phyloP scores from a whole-genome alignment of 2,113 vertebrate genomes.

The Pelecanus crispus region DNA sequence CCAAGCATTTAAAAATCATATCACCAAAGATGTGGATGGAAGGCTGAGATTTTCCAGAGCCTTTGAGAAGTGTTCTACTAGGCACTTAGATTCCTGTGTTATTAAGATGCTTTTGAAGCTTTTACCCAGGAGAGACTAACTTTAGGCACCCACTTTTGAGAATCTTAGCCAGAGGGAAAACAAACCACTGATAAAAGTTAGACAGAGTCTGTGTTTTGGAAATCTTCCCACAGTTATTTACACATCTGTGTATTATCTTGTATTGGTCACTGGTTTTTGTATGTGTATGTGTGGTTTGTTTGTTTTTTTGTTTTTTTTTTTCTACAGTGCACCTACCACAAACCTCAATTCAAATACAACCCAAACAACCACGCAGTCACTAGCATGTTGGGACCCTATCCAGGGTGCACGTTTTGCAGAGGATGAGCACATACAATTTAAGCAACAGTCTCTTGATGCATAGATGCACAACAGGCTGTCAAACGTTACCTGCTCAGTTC shows the following conservation, averaged over 20 bases:
- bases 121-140: slow-evolving; percentile 10
- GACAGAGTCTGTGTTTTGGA: not conserved
- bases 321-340: not conserved
- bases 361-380: not conserved
- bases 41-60: slow-evolving; percentile 41
- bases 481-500: not conserved
- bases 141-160: slow-evolving; percentile 37
- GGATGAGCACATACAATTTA: not conserved
- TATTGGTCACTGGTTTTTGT: not conserved
- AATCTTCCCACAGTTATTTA: slow-evolving; percentile 19
- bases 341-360: not conserved
- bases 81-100: slow-evolving; percentile 10
- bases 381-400: not conserved
- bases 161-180: slow-evolving; percentile 26
- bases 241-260: not conserved
- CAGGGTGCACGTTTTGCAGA: not conserved
- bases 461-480: not conserved
- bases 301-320: not conserved
- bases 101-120: slow-evolving; percentile 43
- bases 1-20: not conserved
- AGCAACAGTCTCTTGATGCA: not conserved
- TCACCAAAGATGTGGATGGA: not conserved
- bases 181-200: slow-evolving; percentile 32
- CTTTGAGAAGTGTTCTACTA: not conserved
- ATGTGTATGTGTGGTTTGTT: not conserved